Base-by-base conservation (phyloP, 2,113 vertebrate genomes). In the Octodon degus region DNA sequence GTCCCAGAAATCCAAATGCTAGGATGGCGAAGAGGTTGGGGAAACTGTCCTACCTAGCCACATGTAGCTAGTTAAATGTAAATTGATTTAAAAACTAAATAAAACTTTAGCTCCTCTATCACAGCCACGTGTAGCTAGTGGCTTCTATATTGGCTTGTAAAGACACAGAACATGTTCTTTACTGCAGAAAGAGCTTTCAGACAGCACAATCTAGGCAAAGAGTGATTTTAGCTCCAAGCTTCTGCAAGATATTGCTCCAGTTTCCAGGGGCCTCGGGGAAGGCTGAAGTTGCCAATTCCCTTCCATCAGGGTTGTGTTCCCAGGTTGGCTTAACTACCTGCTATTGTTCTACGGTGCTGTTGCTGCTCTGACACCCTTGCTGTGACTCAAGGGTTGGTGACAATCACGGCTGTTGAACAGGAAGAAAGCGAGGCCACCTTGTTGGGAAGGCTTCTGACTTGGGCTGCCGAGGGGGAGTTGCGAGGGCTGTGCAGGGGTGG, bases 321-420 rank as follows among this genome's bases (percentile, higher is more conserved):
- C 10, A 0, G 4, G 53, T 34, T 16, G 20, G 47, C 22, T 84
- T 68, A 96, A 96, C 3, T 89, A 94, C 93, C 95, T 95, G 79
- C 17, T 13, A 2, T 58, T 25, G 87, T 34, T 53, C 55, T 30
- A 19, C 3, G 24, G 25, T 40, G 79, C 74, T 76, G 85, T 5
- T 37, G 9, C 55, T 58, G 55, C 55, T 58, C 89, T 0, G 47
- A 20, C 6, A 32, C 63, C 53, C 70, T 67, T 2, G 1, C 86
- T 60, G 67, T 80, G 93, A 85, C 93, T 89, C 63, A 94, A 63
- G 58, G 27, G 81, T 92, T 74, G 89, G 63, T 8, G 89, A 86
- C 68, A 24, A 87, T 76, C 92, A 53, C 62, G 60, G 43, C 68
- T 89, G 74, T 91, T 76, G 43, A 43, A 34, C 84, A 47, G 94